These are phyloP conservation scores for Amblyopsis rosae DNA, from an alignment of 2,113 vertebrate species.

Conservation along the genomic window DNA sequence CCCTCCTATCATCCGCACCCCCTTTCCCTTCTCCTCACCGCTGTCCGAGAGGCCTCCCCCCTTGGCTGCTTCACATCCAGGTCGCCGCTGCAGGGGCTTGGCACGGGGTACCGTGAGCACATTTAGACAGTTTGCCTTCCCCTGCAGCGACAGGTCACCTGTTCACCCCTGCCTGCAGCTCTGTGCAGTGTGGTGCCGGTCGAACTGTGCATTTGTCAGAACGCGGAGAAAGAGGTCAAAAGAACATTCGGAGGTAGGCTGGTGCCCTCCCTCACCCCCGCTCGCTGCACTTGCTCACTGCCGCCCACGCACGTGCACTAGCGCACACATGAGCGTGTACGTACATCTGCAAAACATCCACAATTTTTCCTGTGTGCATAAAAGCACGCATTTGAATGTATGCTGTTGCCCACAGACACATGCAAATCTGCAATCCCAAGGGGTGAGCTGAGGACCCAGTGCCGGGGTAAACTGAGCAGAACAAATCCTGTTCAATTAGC, in stretches of 20 bases:
- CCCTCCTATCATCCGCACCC: not conserved
- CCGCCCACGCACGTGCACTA: not conserved
- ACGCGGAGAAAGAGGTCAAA: constrained; percentile 18
- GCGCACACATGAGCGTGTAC: too few species aligned
- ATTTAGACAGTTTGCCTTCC: constrained; percentile 57
- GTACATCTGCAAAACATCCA: not conserved
- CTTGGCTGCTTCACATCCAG: constrained; percentile 59
- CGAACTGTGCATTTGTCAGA: constrained; percentile 18
- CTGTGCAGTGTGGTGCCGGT: constrained; percentile 19
- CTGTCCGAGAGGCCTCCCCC: constrained; percentile 43
- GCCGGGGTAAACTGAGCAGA: constrained; percentile 35
- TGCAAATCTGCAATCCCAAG: constrained; percentile 48
- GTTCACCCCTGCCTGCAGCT: constrained; percentile 37
- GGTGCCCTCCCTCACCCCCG: constrained; percentile 1
- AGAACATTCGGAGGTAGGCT: constrained; percentile 9
- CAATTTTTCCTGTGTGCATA: not conserved
- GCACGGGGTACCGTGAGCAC: constrained; percentile 35
- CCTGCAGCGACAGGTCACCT: constrained; percentile 31
- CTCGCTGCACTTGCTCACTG: constrained; percentile 6
- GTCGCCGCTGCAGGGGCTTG: constrained; percentile 36
- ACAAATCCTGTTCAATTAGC: constrained; percentile 62
- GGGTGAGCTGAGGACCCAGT: constrained; percentile 37
- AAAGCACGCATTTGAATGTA: not conserved
- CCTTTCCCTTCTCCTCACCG: constrained; percentile 46
- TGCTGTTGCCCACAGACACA: constrained; percentile 5